phyloP scores from a whole-genome alignment of 1,140 invertebrate species.

The Drosophila pectinifera region DNA sequence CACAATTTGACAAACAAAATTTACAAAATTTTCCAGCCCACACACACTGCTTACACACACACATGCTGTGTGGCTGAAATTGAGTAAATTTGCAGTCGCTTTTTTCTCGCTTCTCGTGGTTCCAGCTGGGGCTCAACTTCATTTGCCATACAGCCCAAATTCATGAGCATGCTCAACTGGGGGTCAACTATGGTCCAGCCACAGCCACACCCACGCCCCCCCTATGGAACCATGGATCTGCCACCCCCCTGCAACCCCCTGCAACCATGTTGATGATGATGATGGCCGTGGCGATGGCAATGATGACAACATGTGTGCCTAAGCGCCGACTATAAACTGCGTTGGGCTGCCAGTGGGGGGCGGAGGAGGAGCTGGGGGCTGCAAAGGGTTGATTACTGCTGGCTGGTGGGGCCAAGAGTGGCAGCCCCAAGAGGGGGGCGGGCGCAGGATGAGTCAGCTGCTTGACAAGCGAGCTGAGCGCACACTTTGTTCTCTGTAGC shows the following conservation, averaged over 20 bases:
- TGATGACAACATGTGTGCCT: slow-evolving; percentile 74
- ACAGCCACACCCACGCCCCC: background rate
- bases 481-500: slow-evolving; percentile 23
- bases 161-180: slow-evolving; percentile 69
- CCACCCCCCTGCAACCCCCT: slow-evolving; percentile 1
- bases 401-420: slow-evolving; percentile 34
- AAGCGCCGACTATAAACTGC: slow-evolving; percentile 66
- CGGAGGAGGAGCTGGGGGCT: slow-evolving; percentile 4
- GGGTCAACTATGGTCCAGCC: slow-evolving; percentile 30
- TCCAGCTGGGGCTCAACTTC: slow-evolving; percentile 59
- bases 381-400: slow-evolving; percentile 41
- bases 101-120: slow-evolving; percentile 35
- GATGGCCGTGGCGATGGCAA: slow-evolving; percentile 53
- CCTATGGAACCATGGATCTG: slow-evolving; percentile 11
- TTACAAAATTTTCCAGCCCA: slow-evolving; percentile 54
- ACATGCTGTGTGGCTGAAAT: slow-evolving; percentile 38
- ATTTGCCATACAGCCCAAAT: slow-evolving; percentile 68
- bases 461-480: slow-evolving; percentile 34
- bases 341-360: slow-evolving; percentile 18
- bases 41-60: slow-evolving; percentile 9
- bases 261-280: slow-evolving; percentile 43
- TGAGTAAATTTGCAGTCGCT: slow-evolving; percentile 53
- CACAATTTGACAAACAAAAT: slow-evolving; percentile 49
- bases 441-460: slow-evolving; percentile 29
- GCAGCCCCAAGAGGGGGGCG: slow-evolving; percentile 14